These are phyloP conservation scores for Thaumetopoea pityocampa DNA, from an alignment of 1,140 invertebrate genomes.

Conservation along the genomic window DNA sequence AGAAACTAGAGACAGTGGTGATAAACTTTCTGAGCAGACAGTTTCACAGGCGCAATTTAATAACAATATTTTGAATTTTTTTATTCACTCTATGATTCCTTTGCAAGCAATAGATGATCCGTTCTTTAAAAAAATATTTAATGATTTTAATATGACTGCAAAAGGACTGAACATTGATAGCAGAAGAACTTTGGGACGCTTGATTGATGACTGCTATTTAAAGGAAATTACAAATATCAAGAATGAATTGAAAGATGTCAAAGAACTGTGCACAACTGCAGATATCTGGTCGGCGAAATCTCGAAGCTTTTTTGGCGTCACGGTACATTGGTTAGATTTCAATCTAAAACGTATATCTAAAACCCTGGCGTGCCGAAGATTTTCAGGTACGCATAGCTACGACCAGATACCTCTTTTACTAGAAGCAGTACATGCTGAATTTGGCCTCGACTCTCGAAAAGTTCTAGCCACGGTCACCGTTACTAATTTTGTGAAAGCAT, in stretches of 20 bases:
- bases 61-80: conserved; percentile 19
- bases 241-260: conserved; percentile 1
- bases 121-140: conserved; percentile 18
- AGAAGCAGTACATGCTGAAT: conserved; percentile 14
- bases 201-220: conserved; percentile 13
- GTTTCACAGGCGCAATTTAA: conserved; percentile 12
- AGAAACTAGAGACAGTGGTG: not conserved
- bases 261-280: conserved; percentile 16
- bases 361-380: conserved; percentile 19
- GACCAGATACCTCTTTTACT: conserved; percentile 16
- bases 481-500: conserved; percentile 21
- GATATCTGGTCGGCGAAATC: conserved; percentile 17
- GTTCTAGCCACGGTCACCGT: conserved; percentile 18
- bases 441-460: conserved; percentile 12
- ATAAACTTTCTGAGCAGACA: not conserved
- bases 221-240: conserved; percentile 18
- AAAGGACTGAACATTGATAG: conserved; percentile 18
- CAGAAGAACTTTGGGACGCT: conserved; percentile 8
- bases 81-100: conserved; percentile 22
- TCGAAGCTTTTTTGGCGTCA: conserved; percentile 21
- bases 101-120: conserved; percentile 20
- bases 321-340: conserved; percentile 19
- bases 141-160: conserved; percentile 9
- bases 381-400: conserved; percentile 18
- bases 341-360: conserved; percentile 16